Base-by-base conservation (phyloP, 2,888 invertebrate genomes). In the Athrips mouffetella region DNA sequence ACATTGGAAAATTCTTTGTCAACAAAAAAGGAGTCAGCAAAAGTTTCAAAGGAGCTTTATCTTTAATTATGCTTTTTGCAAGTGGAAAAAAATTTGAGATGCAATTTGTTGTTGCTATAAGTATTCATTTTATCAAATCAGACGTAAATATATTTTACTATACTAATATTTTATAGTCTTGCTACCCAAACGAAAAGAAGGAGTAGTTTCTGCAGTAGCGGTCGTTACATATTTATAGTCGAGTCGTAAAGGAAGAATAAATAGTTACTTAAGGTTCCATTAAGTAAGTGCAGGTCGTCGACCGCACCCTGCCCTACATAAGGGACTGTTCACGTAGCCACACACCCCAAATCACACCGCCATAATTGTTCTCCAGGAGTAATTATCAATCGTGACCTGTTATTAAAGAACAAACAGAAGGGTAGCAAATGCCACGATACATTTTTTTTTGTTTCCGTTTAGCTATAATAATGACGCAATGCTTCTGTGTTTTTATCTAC, bases 261-360 rank as follows among this genome's bases (percentile, higher is more conserved):
- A n/a, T n/a, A n/a, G n/a, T n/a, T 63, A 60, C 65, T 54, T 58
- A 59, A 55, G 54, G 60, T 59, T 57, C 57, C 60, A 71, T 71
- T 67, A 59, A 58, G 52, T 51, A 58, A 63, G 59, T 54, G 46
- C 40, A 39, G 60, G 40, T 51, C 48, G 25, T 42, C 37, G 45
- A 35, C 48, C 48, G 21, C 46, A 29, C 50, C 41, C 42, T 33
- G 45, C 3, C 48, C 39, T 29, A 31, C 16, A 29, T 37, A 29
- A 39, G 39, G 31, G 8, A 10, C 25, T 33, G 21, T 16, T 21
- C 15, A n/a, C n/a, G n/a, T n/a, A n/a, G n/a, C n/a, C n/a, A n/a
- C n/a, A n/a, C 33, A 39, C 39, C 50, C 50, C 45, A 49, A 47
- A 49, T 49, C 47, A 40, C 42, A 37, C 21, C 48, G 21, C 45